Conservation (phyloP, 53 echinoderm and acorn worm species). For the Zoroaster sp. region DNA sequence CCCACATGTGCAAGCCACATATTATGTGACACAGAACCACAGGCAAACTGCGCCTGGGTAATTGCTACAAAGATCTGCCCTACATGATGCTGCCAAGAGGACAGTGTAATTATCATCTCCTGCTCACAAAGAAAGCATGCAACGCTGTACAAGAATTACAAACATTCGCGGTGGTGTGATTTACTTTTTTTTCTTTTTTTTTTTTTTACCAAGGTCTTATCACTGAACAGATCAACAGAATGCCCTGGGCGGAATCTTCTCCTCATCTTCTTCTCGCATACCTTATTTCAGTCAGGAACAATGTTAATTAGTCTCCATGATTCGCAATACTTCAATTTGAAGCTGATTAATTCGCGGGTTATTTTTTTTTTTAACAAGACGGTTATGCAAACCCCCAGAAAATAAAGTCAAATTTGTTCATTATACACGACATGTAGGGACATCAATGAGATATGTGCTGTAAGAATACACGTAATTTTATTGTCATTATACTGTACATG, state of each 20-base stretch:
- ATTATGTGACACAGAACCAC: constrained; percentile 3
- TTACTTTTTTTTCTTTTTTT: too few relatives aligned
- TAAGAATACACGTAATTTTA: too few relatives aligned
- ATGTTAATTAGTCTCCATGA: background rate
- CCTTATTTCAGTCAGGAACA: background rate
- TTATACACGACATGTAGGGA: too few relatives aligned
- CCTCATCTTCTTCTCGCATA: background rate
- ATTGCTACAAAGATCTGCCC: background rate
- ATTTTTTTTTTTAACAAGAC: too few relatives aligned
- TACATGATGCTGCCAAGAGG: background rate
- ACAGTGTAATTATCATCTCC: background rate
- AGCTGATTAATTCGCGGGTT: background rate
- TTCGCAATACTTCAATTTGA: background rate
- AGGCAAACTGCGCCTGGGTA: background rate
- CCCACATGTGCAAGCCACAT: background rate
- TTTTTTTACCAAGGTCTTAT: background rate
- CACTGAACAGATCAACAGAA: background rate
- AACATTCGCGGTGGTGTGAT: background rate
- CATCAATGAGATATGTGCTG: too few relatives aligned
- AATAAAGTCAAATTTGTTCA: too few relatives aligned
- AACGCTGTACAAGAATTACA: constrained; percentile 18
- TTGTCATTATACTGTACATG: too few relatives aligned
- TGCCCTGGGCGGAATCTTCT: background rate
- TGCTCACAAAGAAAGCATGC: background rate
- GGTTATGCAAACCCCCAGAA: too few relatives aligned